Evolutionary conservation across 1,140 invertebrate genomes (phyloP).

Genomic region (Drepana arcuata): DNA sequence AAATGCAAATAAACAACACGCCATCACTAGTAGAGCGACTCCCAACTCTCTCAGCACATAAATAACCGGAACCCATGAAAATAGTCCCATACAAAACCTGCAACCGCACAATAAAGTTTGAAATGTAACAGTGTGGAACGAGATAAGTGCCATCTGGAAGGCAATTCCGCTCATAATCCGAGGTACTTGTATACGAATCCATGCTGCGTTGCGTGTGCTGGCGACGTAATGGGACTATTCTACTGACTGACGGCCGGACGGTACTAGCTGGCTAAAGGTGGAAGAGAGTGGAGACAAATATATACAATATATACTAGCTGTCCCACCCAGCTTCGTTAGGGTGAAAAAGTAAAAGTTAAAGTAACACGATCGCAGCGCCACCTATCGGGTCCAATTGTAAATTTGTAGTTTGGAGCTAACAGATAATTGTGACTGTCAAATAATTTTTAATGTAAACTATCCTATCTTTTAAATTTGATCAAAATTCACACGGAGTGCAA

Average conservation of each 20-base stretch:
- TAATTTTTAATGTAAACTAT: too few species aligned
- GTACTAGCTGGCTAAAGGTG: neutral
- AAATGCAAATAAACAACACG: neutral
- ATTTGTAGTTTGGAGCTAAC: neutral
- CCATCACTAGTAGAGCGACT: neutral
- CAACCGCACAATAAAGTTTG: slow-evolving; percentile 11
- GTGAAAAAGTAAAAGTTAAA: too few species aligned
- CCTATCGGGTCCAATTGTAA: neutral
- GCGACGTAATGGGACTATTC: slow-evolving; percentile 61
- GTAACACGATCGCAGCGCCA: neutral
- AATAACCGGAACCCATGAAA: neutral
- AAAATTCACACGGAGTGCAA: too few species aligned
- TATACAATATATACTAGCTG: neutral
- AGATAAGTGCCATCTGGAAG: slow-evolving; percentile 34
- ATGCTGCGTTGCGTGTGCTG: slow-evolving; percentile 46
- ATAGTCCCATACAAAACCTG: neutral
- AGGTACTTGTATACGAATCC: slow-evolving; percentile 52
- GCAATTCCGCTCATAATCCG: slow-evolving; percentile 49
- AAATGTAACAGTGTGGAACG: slow-evolving; percentile 16
- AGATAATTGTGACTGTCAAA: neutral
- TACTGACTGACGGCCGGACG: slow-evolving; percentile 60
- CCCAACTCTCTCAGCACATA: neutral
- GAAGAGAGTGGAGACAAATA: neutral
- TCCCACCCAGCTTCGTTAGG: too few species aligned
- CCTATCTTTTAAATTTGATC: too few species aligned